Base-by-base conservation (phyloP, 2,888 invertebrate species). In the Folsomia manolachei region DNA sequence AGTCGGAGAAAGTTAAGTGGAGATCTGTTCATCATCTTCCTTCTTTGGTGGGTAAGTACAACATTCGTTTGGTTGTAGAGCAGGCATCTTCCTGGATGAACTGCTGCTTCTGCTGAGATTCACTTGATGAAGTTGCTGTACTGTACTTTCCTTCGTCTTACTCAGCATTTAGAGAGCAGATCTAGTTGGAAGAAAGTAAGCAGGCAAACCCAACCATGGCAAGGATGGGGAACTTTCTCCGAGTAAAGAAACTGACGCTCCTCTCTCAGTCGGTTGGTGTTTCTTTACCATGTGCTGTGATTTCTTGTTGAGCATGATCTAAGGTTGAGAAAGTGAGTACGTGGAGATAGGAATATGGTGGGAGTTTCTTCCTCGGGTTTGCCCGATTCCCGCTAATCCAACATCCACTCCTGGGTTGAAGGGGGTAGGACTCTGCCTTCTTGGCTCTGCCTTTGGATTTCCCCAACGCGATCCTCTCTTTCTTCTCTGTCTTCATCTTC, bases 1-100 rank as follows among this genome's bases (percentile, higher is more conserved):
- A 79, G 74, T 73, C 74, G 71, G 79, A 79, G 79, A 79, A 79
- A 79, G 79, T 79, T 78, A 78, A 78, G 79, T 78, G 71, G 66
- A 72, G 71, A 76, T 69, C 69, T n/a, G n/a, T n/a, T n/a, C n/a
- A n/a, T n/a, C n/a, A n/a, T n/a, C n/a, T 71, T 72, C 71, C 70
- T 71, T 72, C 62, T 62, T 18, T 68, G 68, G 68, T 70, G 73
- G 75, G n/a, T n/a, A n/a, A n/a, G n/a, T n/a, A n/a, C n/a, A n/a
- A n/a, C n/a, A n/a, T n/a, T n/a, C n/a, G 63, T 74, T 67, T 39
- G 63, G 64, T 62, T 27, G 62, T 60, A 62, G 66, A 71, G 71
- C 65, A 69, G 68, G 62, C 27, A 61, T 67, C 39, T 63, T 63
- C 70, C 66, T 66, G 68, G 73, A 68, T 64, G 73, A 70, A 73